Percentiles rank a stretch among this genome's conserved stretches.
Evolutionary conservation across 2,113 vertebrate genomes (phyloP).

Genomic region (Plecturocebus donacophilus): DNA sequence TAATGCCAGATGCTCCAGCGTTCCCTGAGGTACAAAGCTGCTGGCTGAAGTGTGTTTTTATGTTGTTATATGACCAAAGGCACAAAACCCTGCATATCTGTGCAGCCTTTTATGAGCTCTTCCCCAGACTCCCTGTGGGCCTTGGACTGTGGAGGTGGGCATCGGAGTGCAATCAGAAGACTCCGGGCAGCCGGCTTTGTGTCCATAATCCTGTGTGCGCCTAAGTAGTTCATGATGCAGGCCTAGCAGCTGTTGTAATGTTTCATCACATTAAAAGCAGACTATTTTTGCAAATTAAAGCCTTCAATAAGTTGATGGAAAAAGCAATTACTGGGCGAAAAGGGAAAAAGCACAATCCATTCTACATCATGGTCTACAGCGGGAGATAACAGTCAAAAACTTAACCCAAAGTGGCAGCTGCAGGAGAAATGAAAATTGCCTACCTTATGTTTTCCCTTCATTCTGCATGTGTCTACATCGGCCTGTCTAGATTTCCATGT

Average conservation of each 20-base stretch:
- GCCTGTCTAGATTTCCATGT: constrained; percentile 99
- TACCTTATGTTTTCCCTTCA: constrained; percentile 99
- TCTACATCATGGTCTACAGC: constrained; percentile 72
- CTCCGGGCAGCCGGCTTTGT: not conserved
- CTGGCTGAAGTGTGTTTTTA: constrained; percentile 63
- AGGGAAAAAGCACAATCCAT: constrained; percentile 72
- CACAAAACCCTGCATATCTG: not conserved
- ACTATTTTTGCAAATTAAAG: constrained; percentile 85
- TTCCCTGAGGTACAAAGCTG: constrained; percentile 3
- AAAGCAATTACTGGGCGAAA: constrained; percentile 82
- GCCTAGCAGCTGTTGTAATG: constrained; percentile 52
- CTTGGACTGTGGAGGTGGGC: not conserved
- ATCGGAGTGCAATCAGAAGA: not conserved
- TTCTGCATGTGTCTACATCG: constrained; percentile 99
- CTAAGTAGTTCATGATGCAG: constrained; percentile 53
- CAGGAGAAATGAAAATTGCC: constrained; percentile 82
- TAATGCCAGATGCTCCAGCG: constrained; percentile 12
- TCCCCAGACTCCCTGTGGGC: not conserved
- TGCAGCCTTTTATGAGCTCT: not conserved
- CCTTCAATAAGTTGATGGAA: constrained; percentile 81
- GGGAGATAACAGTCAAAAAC: constrained; percentile 78
- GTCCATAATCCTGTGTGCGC: not conserved
- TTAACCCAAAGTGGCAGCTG: constrained; percentile 83
- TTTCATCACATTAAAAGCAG: constrained; percentile 82
- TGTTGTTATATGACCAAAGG: not conserved